Evolutionary conservation across 2,888 invertebrate genomes (phyloP), one percentile per base, ranked within the genome.

Genomic region (Callyntrura sp.): DNA sequence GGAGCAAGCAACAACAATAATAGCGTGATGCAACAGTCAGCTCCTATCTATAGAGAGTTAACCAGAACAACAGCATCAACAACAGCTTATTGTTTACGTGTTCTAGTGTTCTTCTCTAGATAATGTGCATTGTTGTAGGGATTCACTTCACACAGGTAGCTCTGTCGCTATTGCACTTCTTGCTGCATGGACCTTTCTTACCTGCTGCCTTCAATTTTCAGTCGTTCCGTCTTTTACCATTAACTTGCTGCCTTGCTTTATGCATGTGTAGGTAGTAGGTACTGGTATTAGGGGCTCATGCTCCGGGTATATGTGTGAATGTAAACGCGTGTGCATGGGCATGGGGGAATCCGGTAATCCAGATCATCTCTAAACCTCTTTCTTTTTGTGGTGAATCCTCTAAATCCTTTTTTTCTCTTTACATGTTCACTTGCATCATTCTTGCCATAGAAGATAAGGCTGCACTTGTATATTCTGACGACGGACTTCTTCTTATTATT

Each of bases 111-210:
- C 14, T 55, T 25, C 14, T 51, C 28, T 25, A 55, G 25, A n/a
- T 11, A 60, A 60, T 43, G 12, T 9, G 20, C 62, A 48, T 45
- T 76, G 60, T 85, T 76, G 76, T 48, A 62, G 78, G 82, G 87
- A 87, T 87, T 87, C 87, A 81, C 70, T 87, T 87, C 87, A 81
- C 70, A 87, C 82, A 87, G 87, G 87, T 87, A 87, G 87, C 51
- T 57, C 20, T 45, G 8, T 51, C 60, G 60, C 76, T 76, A 57
- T 85, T 85, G 73, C 76, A 76, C 25, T 45, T 25, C 70, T 2
- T 17, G 45, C 35, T 28, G 57, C 35, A 78, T 17, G 28, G 20
- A 20, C 20, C 28, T 60, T 83, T 73, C 62, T 83, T 62, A 43
- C 82, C 73, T 88, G 88, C 48, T 83, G 76, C 88, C 82, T 70